Conservation (phyloP, 1,140 invertebrate genomes). For the Drosophila prosaltans region DNA sequence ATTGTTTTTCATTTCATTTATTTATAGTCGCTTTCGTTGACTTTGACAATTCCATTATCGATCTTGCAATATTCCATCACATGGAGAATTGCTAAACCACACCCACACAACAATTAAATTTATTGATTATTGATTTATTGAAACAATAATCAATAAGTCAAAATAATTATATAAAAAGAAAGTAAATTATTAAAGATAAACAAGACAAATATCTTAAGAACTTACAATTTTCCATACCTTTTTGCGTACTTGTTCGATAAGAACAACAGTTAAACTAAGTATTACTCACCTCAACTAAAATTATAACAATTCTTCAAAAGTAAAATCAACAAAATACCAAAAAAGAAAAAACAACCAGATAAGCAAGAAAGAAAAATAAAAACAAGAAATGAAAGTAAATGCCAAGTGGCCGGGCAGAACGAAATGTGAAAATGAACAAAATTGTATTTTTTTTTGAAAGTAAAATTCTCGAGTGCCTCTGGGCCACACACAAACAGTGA, state of each 20-base stretch:
- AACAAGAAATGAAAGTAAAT: constrained; percentile 15
- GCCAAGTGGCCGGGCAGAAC: constrained; percentile 1
- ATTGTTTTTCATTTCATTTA: too few relatives aligned
- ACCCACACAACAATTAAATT: not conserved
- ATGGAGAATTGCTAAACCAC: not conserved
- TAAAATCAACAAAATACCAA: too few relatives aligned
- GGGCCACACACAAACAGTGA: not conserved
- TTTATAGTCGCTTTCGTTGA: too few relatives aligned
- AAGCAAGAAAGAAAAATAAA: not conserved
- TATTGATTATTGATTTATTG: not conserved
- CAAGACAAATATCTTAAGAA: not conserved
- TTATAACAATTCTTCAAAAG: constrained; percentile 10
- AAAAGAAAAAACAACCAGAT: not conserved
- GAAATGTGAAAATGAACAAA: constrained; percentile 10
- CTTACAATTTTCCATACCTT: not conserved
- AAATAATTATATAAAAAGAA: not conserved
- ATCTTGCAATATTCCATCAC: too few relatives aligned
- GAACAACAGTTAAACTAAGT: not conserved
- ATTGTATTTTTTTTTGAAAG: constrained; percentile 15
- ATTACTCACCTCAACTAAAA: constrained; percentile 18
- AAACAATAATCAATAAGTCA: not conserved
- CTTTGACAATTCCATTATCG: too few relatives aligned
- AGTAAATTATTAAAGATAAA: not conserved
- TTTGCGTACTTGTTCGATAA: constrained; percentile 7
- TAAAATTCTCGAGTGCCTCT: constrained; percentile 16